Evolutionary conservation across 1,140 invertebrate genomes (phyloP), one percentile per base, ranked within the genome.

Genomic region (Leucophenga varia): DNA sequence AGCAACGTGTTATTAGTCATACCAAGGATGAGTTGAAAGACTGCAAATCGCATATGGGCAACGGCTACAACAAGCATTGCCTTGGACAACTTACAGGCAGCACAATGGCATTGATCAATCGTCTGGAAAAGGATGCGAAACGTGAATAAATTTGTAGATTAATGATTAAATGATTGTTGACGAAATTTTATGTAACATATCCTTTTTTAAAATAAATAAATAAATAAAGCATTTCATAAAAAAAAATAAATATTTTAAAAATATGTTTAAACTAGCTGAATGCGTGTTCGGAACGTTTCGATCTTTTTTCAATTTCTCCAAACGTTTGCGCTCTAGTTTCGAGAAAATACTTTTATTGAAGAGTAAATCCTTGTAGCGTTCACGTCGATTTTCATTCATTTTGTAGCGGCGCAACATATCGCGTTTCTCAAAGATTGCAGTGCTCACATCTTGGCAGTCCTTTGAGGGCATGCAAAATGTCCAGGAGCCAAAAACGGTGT

Each of bases 401-500:
- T 37, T 54, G 35, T 59, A 58, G 0, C 69, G 55, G 10, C 64
- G 44, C 6, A 69, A n/a, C 20, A 73, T 47, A 34, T 73, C 71
- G 1, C 67, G 56, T 3, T 61, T 59, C 5, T 65, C 64, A n/a
- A 65, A 54, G 14, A 73, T 57, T 2, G 71, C 50, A 34, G 56
- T 64, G 14, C 52, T 63, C 10, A 71, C 53, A 14, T 73, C 71
- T 32, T 65, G 52, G 20, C 70, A 73, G 16, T 71, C 67, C 9
- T 54, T 52, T 0, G 71, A 65, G 0, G 71, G 64, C 12, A 43
- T 55, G 6, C 63, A 55, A 39, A 71, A 69, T 2, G 49, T 64
- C 71, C 71, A 73, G 2, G 64, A 65, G 0, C 71, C 71, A 18
- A 73, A 73, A 20, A 73, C 64, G 18, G 67, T 69, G n/a, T 73